Conservation (phyloP, 2,113 vertebrate genomes). For the Pteruthius melanotis region DNA sequence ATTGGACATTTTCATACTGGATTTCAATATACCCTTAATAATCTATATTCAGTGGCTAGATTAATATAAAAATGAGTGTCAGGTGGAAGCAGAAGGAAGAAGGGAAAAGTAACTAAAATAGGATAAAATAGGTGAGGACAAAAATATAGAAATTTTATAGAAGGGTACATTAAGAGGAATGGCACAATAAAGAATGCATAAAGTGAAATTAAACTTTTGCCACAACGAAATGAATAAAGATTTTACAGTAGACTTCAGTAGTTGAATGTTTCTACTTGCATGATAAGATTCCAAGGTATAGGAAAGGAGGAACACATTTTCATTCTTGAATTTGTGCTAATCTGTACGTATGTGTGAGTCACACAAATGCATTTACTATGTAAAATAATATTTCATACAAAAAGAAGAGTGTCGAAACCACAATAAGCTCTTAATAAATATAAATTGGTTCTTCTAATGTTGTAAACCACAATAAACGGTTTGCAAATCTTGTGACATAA, state of each 20-base stretch:
- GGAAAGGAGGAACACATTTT: background rate
- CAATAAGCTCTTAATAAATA: background rate
- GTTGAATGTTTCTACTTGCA: background rate
- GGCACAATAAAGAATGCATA: background rate
- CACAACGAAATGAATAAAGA: background rate
- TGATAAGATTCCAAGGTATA: background rate
- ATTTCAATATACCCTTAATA: background rate
- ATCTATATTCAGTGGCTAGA: background rate
- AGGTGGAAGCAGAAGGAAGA: background rate
- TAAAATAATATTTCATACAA: background rate
- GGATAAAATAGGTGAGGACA: background rate
- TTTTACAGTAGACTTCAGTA: background rate
- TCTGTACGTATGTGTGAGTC: background rate
- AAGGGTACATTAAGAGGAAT: background rate
- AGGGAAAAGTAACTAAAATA: background rate
- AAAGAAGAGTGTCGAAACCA: background rate
- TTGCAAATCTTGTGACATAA: background rate
- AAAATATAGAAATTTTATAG: background rate
- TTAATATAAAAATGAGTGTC: background rate
- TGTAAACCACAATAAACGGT: background rate
- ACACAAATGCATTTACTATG: background rate
- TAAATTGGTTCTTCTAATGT: background rate
- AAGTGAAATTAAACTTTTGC: background rate
- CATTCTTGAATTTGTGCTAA: background rate
- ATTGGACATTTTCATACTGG: background rate